Evolutionary conservation across 2,113 vertebrate genomes (phyloP).

Genomic region (Pelecanoides urinatrix): DNA sequence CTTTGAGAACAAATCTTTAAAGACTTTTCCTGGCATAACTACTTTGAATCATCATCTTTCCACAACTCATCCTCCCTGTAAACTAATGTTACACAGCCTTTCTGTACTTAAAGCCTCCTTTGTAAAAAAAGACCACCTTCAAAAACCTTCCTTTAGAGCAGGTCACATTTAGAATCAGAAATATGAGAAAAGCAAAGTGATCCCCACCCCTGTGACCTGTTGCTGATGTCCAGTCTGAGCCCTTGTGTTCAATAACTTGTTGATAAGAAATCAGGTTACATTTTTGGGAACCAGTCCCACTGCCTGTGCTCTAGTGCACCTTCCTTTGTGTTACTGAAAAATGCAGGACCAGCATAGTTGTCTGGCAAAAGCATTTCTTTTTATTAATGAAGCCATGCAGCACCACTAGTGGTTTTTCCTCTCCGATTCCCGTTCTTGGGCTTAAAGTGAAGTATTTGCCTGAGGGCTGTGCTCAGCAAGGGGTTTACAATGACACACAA

Average conservation of each 20-base stretch:
- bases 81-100: not conserved
- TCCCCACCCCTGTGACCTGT: not conserved
- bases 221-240: not conserved
- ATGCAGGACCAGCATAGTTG: not conserved
- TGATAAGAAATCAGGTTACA: accelerated
- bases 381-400: not conserved
- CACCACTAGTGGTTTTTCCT: not conserved
- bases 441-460: not conserved
- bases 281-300: not conserved
- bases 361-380: not conserved
- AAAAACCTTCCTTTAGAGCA: not conserved
- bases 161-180: not conserved
- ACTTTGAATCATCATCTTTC: not conserved
- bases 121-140: not conserved
- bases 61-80: not conserved
- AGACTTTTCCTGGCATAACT: not conserved
- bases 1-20: not conserved
- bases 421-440: not conserved
- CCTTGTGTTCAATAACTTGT: not conserved
- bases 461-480: not conserved
- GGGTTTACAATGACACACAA: not conserved
- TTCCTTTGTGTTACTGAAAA: not conserved
- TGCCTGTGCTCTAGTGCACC: not conserved
- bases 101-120: not conserved
- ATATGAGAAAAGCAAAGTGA: not conserved